phyloP scores from a whole-genome alignment of 2,888 invertebrate species.

The Yponomeuta cagnagella region DNA sequence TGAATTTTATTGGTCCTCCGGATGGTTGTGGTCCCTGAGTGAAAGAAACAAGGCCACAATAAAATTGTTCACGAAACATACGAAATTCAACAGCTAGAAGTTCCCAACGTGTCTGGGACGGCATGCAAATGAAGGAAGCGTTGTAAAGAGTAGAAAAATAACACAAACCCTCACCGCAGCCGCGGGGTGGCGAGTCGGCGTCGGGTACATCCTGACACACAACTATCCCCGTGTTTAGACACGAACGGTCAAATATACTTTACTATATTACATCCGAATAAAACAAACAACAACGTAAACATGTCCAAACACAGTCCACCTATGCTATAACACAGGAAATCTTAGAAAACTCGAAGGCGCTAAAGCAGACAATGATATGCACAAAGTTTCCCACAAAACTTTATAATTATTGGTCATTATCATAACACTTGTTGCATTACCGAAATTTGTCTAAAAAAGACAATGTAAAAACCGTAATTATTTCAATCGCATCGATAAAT shows the following conservation, averaged over 20 bases:
- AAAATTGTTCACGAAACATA: slow-evolving; percentile 24
- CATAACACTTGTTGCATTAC: slow-evolving; percentile 44
- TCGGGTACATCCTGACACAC: slow-evolving; percentile 79
- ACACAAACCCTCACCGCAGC: slow-evolving; percentile 81
- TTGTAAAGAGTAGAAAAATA: slow-evolving; percentile 19
- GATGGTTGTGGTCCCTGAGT: slow-evolving; percentile 89
- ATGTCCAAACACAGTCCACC: slow-evolving; percentile 31
- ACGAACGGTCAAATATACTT: slow-evolving; percentile 51
- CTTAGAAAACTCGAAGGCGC: slow-evolving; percentile 52
- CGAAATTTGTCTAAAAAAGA: slow-evolving; percentile 30
- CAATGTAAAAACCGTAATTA: slow-evolving; percentile 27
- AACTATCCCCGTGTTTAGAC: slow-evolving; percentile 28
- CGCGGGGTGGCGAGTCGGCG: slow-evolving; percentile 85
- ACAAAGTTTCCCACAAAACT: slow-evolving; percentile 68
- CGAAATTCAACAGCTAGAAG: slow-evolving; percentile 18
- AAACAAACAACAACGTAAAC: slow-evolving; percentile 27
- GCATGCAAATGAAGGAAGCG: slow-evolving; percentile 22
- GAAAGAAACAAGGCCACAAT: slow-evolving; percentile 34
- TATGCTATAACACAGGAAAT: slow-evolving; percentile 61
- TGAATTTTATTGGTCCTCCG: slow-evolving; percentile 94
- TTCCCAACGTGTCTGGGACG: slow-evolving; percentile 18
- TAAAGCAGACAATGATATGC: slow-evolving; percentile 66
- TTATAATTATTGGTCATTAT: slow-evolving; percentile 67
- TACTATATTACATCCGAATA: slow-evolving; percentile 48
- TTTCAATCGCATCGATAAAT: slow-evolving; percentile 30